Conservation (phyloP, 2,113 vertebrate genomes). For the Sialia sialis region DNA sequence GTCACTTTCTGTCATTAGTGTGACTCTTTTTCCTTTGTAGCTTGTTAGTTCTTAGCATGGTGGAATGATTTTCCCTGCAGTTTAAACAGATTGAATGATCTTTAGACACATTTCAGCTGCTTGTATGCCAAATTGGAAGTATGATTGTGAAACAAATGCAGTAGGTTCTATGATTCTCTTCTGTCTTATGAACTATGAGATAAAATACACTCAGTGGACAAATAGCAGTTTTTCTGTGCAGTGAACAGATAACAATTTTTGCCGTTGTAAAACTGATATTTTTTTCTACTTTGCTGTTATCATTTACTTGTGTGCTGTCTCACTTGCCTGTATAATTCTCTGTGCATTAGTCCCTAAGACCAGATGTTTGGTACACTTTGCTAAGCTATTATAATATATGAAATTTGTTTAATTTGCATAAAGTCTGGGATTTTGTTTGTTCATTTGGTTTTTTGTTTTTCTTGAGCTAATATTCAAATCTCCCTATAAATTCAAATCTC, state of each 20-base stretch:
- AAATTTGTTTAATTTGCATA: background rate
- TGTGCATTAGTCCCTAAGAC: background rate
- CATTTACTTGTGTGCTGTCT: background rate
- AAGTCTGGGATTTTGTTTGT: background rate
- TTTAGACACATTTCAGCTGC: background rate
- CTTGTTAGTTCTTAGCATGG: background rate
- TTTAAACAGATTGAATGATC: background rate
- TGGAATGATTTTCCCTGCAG: background rate
- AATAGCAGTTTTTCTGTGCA: background rate
- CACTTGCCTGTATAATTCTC: background rate
- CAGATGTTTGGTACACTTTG: background rate
- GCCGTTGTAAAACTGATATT: background rate
- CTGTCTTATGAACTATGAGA: background rate
- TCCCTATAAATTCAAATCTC: background rate
- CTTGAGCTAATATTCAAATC: background rate
- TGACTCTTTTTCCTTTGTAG: background rate
- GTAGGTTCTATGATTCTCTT: background rate
- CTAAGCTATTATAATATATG: background rate
- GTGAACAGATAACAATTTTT: background rate
- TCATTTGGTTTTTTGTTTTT: rapidly evolving
- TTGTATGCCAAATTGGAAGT: background rate
- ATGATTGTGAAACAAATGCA: background rate
- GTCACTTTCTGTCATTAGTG: background rate
- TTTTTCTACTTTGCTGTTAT: background rate
- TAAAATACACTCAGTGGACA: background rate